Evolutionary conservation across 2,888 invertebrate species (phyloP).

Genomic region (Neoaliturus tenellus): DNA sequence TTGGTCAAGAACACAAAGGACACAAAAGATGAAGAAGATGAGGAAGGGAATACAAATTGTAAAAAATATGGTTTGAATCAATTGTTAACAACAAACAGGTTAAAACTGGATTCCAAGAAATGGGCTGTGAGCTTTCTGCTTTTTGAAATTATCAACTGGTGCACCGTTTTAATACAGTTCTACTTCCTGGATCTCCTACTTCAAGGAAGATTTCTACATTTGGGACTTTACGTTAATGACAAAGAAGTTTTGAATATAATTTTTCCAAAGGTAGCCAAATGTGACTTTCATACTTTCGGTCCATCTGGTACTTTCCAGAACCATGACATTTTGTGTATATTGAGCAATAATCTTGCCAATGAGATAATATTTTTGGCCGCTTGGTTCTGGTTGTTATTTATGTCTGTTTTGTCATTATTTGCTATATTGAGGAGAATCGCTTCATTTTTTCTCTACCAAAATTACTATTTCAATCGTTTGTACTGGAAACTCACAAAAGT

Average conservation of each 20-base stretch:
- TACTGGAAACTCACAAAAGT: background rate
- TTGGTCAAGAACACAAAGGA: background rate
- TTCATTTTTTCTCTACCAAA: background rate
- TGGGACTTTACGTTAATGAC: background rate
- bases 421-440: background rate
- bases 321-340: slow-evolving; percentile 7
- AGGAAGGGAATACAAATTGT: background rate
- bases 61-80: no score
- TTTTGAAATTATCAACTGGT: background rate
- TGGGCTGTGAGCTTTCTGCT: background rate
- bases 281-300: background rate
- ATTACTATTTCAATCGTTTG: background rate
- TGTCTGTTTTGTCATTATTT: background rate
- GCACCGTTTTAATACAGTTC: background rate
- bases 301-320: background rate
- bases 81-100: background rate
- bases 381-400: background rate
- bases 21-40: background rate
- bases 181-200: background rate
- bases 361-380: background rate
- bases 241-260: background rate
- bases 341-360: background rate
- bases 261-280: background rate
- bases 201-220: background rate
- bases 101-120: background rate